phyloP scores from a whole-genome alignment of 2,113 vertebrate genomes.

The Phyllostomus hastatus region DNA sequence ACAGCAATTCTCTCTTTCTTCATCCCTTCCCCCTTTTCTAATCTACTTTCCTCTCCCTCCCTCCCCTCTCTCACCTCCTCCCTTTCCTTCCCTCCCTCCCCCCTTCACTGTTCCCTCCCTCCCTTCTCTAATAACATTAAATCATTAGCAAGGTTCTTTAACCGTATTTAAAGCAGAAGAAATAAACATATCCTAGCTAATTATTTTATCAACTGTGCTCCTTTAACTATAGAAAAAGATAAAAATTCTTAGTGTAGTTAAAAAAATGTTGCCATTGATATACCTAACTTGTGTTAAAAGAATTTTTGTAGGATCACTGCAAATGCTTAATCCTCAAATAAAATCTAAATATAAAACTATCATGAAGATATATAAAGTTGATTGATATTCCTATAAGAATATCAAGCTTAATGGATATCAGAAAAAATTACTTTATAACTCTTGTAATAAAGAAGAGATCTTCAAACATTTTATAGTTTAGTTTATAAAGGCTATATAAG shows the following conservation, averaged over 20 bases:
- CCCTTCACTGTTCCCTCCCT: neutral
- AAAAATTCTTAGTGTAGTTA: neutral
- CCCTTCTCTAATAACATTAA: neutral
- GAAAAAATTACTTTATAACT: neutral
- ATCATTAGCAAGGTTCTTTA: neutral
- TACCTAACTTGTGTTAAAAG: neutral
- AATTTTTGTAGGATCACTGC: neutral
- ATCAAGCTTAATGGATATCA: neutral
- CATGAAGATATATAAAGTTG: neutral
- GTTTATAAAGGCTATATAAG: neutral
- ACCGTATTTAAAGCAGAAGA: neutral
- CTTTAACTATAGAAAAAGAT: neutral
- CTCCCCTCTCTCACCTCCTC: too few relatives aligned
- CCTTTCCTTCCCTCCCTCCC: neutral
- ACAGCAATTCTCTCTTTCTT: neutral
- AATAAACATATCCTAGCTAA: neutral
- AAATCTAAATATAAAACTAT: slow-evolving; percentile 10
- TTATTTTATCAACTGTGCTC: neutral
- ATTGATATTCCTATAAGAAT: neutral
- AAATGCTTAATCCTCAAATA: neutral
- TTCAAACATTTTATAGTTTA: neutral
- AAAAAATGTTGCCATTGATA: neutral
- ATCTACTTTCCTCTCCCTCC: neutral
- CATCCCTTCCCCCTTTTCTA: too few relatives aligned
- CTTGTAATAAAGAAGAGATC: neutral